Base-by-base conservation (phyloP, 2,113 vertebrate species). In the Nanorana parkeri region DNA sequence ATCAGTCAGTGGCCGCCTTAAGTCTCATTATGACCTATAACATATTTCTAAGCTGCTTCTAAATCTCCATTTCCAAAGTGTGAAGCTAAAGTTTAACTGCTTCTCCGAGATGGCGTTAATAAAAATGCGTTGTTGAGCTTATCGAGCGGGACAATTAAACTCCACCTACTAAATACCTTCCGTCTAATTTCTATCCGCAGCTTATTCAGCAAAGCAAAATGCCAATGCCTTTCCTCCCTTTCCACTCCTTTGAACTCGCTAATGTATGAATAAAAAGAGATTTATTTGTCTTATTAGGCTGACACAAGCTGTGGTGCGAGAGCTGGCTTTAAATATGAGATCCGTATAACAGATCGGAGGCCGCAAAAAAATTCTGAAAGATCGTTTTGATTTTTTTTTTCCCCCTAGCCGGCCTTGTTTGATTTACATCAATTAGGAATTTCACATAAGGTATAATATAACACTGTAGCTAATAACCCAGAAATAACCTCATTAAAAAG, bases 401-500 rank as follows among this genome's bases (percentile, higher is more conserved):
- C n/a, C 23, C 55, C 58, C 91, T 91, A 88, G 91, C 93, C 88
- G 94, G 93, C 91, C 90, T 89, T 95, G 94, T 96, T 96, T 98
- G 96, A 99, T 97, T 97, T 96, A 96, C 95, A 96, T 97, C 96
- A 96, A 94, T 97, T 97, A 96, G 92, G 90, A 92, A 92, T 90
- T 93, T 94, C 93, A 91, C 95, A 94, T 95, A 96, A 98, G 96
- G 95, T 96, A 96, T 94, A 95, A 93, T 94, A 96, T 95, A 95
- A 94, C 92, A 93, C 96, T 93, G 92, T 96, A 96, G 95, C 95
- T 99, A 99, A 99, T 98, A 98, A 98, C 96, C 96, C 97, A 97
- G 97, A 98, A 99, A 98, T 99, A 98, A 99, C 95, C 96, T 99
- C 95, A 96, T 98, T 98, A 97, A 94, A 75, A 96, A 91, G 93